These are phyloP conservation scores for Scleropages formosus DNA, from an alignment of 2,797 vertebrate species.

Conservation along the genomic window DNA sequence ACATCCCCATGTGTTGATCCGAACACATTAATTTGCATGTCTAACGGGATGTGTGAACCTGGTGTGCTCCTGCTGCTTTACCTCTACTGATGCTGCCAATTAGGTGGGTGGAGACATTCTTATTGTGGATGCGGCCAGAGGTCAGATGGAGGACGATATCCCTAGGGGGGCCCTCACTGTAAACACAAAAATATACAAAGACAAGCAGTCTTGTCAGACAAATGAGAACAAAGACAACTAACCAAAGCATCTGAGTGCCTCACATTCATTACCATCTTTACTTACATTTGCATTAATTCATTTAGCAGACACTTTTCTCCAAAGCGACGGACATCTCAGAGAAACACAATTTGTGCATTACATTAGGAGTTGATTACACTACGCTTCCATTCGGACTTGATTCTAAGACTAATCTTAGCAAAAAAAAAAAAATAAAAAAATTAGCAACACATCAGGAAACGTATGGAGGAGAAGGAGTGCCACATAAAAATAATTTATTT, in stretches of 20 bases:
- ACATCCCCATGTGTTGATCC: too few relatives aligned
- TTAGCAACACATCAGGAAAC: too few relatives aligned
- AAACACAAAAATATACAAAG: neutral
- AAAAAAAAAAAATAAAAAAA: too few relatives aligned
- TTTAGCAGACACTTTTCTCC: too few relatives aligned
- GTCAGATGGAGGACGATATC: conserved; percentile 88
- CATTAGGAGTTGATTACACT: too few relatives aligned
- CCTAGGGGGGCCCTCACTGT: conserved; percentile 72
- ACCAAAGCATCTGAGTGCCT: neutral
- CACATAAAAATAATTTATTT: too few relatives aligned
- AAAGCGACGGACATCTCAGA: too few relatives aligned
- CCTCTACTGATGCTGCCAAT: conserved; percentile 92
- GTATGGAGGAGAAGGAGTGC: too few relatives aligned
- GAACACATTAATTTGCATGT: conserved; percentile 4
- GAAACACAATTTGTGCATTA: too few relatives aligned
- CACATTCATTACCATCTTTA: neutral
- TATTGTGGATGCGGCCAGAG: conserved; percentile 93
- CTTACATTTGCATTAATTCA: too few relatives aligned
- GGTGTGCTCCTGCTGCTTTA: conserved; percentile 38
- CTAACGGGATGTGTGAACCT: neutral
- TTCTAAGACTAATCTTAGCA: too few relatives aligned
- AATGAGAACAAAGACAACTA: neutral
- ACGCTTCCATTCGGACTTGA: too few relatives aligned
- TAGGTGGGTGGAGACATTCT: conserved; percentile 95
- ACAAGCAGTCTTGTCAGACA: neutral